phyloP scores from a whole-genome alignment of 2,113 vertebrate genomes.

The Plectropomus leopardus region DNA sequence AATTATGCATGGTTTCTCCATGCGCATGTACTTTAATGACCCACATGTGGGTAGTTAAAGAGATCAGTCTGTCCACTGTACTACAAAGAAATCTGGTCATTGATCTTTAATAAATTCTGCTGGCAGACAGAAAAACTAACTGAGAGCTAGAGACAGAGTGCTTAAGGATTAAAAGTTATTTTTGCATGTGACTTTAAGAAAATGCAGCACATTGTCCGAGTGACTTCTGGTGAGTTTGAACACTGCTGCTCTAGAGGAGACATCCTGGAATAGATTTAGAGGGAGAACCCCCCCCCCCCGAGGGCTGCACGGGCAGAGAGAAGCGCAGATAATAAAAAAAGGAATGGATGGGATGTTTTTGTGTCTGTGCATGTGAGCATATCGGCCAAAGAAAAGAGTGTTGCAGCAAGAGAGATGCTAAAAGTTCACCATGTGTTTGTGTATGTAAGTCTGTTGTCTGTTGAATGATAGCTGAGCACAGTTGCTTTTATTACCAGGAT shows the following conservation, averaged over 20 bases:
- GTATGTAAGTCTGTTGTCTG: constrained; percentile 10
- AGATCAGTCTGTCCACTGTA: constrained; percentile 3
- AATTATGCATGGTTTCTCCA: not conserved
- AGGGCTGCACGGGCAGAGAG: constrained; percentile 31
- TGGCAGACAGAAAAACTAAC: not conserved
- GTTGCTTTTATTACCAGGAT: constrained; percentile 40
- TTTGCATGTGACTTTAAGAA: not conserved
- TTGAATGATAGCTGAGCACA: constrained; percentile 36
- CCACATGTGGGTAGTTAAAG: constrained; percentile 24
- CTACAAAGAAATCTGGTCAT: constrained; percentile 14
- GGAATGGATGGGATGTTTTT: constrained; percentile 40
- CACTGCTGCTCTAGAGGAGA: constrained; percentile 23
- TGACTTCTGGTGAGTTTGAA: not conserved
- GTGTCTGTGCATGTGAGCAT: constrained; percentile 10
- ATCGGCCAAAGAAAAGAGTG: constrained; percentile 2
- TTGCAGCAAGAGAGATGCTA: not conserved
- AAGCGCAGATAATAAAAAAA: constrained; percentile 34
- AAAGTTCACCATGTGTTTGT: constrained; percentile 7
- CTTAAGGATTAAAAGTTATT: not conserved
- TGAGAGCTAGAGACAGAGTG: not conserved
- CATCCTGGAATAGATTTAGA: constrained; percentile 50
- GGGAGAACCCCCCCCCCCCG: constrained; percentile 41
- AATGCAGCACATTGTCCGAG: not conserved
- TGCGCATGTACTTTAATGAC: not conserved
- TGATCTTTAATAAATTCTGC: not conserved